Evolutionary conservation across 2,797 vertebrate species (phyloP).

Genomic region (Lophotriccus pileatus): DNA sequence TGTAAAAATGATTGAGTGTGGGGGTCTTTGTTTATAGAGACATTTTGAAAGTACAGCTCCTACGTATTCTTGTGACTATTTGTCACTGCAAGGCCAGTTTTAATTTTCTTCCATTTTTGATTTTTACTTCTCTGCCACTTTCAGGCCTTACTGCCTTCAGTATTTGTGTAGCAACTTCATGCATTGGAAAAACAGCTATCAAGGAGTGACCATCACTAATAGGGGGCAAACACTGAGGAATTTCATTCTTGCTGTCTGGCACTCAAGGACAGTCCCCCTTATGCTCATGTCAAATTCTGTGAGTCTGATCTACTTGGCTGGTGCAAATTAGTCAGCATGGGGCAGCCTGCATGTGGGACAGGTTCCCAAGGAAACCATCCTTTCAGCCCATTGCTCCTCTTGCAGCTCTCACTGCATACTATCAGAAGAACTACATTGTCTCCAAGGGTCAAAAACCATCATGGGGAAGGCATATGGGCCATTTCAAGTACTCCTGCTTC

Average conservation of each 20-base stretch:
- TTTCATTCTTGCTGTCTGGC: neutral
- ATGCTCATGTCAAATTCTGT: neutral
- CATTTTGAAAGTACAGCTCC: neutral
- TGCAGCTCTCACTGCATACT: fast-evolving
- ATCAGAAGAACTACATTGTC: neutral
- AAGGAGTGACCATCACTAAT: neutral
- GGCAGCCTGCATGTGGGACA: fast-evolving
- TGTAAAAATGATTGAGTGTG: neutral
- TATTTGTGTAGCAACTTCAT: neutral
- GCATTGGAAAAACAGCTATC: neutral
- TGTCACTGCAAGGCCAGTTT: neutral
- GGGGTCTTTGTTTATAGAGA: neutral
- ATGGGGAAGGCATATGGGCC: neutral
- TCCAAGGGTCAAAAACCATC: neutral
- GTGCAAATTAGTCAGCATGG: neutral
- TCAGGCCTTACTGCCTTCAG: neutral
- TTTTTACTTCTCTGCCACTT: neutral
- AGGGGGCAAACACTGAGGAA: neutral
- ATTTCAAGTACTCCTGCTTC: neutral
- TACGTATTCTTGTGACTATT: neutral
- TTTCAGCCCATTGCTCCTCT: fast-evolving
- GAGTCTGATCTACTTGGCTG: neutral
- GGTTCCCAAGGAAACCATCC: fast-evolving
- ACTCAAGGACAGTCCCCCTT: no score
- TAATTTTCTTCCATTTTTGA: neutral